A percentile compares a stretch with the other conserved stretches of the same genome.
These are phyloP conservation scores for Cosmia trapezina DNA, from an alignment of 2,888 invertebrate genomes.

Conservation along the genomic window DNA sequence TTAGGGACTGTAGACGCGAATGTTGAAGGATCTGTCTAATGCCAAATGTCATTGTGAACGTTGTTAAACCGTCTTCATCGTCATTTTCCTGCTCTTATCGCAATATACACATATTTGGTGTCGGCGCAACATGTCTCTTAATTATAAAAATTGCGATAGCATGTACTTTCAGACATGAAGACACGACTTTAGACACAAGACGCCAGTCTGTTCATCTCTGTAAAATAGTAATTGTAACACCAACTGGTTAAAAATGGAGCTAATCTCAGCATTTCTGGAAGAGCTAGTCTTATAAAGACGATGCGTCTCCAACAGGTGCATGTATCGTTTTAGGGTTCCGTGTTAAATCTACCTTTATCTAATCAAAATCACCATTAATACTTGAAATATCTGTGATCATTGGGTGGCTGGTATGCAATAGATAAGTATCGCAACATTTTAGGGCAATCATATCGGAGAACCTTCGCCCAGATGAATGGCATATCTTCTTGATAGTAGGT, in stretches of 20 bases:
- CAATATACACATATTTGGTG: no score
- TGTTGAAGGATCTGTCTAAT: neutral
- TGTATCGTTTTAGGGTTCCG: neutral
- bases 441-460: slow-evolving; percentile 23
- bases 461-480: slow-evolving; percentile 25
- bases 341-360: neutral
- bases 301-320: neutral
- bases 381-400: neutral
- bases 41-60: no score
- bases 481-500: slow-evolving; percentile 34
- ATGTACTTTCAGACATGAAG: no score
- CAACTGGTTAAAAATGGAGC: neutral
- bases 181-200: no score
- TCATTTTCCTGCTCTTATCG: no score
- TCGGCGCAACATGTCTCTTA: no score
- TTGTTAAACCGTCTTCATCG: no score
- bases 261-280: neutral
- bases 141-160: no score
- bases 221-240: neutral
- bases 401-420: slow-evolving; percentile 12
- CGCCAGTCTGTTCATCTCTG: neutral
- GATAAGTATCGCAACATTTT: slow-evolving; percentile 57
- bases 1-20: neutral
- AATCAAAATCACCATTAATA: slow-evolving; percentile 25
- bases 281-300: neutral